Percentiles rank a stretch among this genome's conserved stretches.
Evolutionary conservation across 2,113 vertebrate species (phyloP).

Genomic region (Vulpes ferrilata): DNA sequence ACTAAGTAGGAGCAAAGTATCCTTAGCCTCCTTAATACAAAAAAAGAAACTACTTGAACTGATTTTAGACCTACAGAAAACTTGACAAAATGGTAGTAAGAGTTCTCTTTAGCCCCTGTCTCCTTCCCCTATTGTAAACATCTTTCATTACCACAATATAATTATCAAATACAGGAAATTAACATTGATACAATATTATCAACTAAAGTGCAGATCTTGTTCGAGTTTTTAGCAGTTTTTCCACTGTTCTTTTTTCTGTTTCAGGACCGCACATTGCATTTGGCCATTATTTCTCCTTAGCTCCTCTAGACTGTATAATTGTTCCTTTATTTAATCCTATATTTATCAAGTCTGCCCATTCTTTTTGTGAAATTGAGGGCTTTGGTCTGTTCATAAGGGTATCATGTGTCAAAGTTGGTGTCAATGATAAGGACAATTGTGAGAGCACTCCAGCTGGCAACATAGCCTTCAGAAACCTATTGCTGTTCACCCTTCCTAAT

Average conservation of each 20-base stretch:
- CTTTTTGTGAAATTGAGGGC: conserved; percentile 1
- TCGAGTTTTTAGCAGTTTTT: background rate
- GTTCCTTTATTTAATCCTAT: background rate
- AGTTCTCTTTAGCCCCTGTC: background rate
- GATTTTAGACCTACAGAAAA: conserved; percentile 35
- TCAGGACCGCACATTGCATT: background rate
- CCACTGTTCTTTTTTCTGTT: background rate
- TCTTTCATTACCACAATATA: background rate
- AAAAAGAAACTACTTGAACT: background rate
- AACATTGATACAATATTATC: background rate
- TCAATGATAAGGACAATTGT: background rate
- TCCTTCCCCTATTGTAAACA: background rate
- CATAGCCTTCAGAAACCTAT: background rate
- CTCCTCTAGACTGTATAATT: background rate
- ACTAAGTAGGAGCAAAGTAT: background rate
- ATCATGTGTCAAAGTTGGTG: background rate
- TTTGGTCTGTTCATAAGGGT: background rate
- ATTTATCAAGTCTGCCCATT: background rate
- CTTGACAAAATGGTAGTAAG: background rate
- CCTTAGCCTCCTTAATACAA: background rate
- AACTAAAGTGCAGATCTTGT: background rate
- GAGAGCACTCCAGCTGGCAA: background rate
- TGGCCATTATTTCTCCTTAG: background rate
- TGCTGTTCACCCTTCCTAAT: background rate
- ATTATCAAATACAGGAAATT: background rate